Percentiles rank a stretch among this genome's conserved stretches.
These are phyloP conservation scores for Phenganax stokvisi DNA, from an alignment of 92 coral and sea anemone genomes.

Conservation along the genomic window DNA sequence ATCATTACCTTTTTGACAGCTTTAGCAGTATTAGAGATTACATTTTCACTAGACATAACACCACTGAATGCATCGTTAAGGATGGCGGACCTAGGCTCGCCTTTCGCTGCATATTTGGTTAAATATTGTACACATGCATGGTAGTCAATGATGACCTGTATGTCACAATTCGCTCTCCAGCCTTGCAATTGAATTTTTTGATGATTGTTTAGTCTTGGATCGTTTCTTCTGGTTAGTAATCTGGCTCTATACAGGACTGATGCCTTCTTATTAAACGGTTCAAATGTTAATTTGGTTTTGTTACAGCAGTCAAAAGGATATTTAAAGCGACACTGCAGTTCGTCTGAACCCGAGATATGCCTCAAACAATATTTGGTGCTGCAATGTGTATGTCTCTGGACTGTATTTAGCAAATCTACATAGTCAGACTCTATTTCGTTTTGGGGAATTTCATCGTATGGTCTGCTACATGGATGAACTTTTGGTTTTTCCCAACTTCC, in stretches of 20 bases:
- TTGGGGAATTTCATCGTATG: background rate
- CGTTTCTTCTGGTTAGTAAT: slow-evolving; percentile 50
- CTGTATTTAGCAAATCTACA: slow-evolving; percentile 13
- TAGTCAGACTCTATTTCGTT: slow-evolving; percentile 20
- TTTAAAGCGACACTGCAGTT: slow-evolving; percentile 55
- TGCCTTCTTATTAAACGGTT: slow-evolving; percentile 41
- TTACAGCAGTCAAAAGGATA: slow-evolving; percentile 52
- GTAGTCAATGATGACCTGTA: slow-evolving; percentile 51
- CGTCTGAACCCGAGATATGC: background rate
- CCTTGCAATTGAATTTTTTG: slow-evolving; percentile 54
- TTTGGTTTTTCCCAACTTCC: slow-evolving; percentile 39
- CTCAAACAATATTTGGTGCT: slow-evolving; percentile 54
- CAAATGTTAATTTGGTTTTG: slow-evolving; percentile 50
- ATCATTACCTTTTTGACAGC: slow-evolving; percentile 51
- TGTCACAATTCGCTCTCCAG: slow-evolving; percentile 21
- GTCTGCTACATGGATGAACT: slow-evolving; percentile 41
- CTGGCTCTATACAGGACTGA: slow-evolving; percentile 48
- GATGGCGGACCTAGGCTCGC: slow-evolving; percentile 50
- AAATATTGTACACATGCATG: slow-evolving; percentile 55
- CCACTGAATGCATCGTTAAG: slow-evolving; percentile 55
- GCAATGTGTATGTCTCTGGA: slow-evolving; percentile 15
- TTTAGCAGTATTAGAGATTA: slow-evolving; percentile 42
- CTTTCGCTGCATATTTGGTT: slow-evolving; percentile 55
- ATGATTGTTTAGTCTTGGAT: slow-evolving; percentile 48
- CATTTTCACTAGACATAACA: slow-evolving; percentile 44